Evolutionary conservation across 1,140 invertebrate genomes (phyloP), one percentile per base, ranked within the genome.

Genomic region (Microplitis demolitor): DNA sequence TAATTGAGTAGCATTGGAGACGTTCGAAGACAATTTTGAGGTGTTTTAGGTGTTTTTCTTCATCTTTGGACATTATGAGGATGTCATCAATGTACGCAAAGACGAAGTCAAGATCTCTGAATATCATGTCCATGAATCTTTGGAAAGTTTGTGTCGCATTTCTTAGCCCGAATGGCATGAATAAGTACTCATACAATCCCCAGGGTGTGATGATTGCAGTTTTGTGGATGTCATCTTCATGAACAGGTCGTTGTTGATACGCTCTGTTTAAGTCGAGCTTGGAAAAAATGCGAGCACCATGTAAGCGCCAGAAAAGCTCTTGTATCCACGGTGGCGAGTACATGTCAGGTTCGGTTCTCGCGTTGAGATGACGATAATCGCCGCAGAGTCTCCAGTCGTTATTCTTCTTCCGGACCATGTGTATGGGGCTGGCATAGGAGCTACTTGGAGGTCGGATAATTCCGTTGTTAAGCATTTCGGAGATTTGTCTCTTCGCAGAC

Each of bases 241-340:
- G 39, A 0, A 82, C 68, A 1, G 77, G 79, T 9, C 82, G 74
- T 51, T 82, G 87, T 75, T 83, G 84, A 73, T 87, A 90, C 0
- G 88, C 88, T 31, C 77, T 77, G 0, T 71, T 68, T 0, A 88
- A 53, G 77, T 90, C 88, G 1, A 90, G 51, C 0, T 77, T 78
- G 3, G 82, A 76, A 66, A 89, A 89, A 37, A 80, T 79, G 4
- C 56, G 78, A 8, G 77, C 68, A 0, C 81, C 83, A 4, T 14
- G n/a, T 24, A 56, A 8, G 5, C n/a, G n/a, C 4, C 4, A 24
- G 5, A 24, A 16, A 14, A 16, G 14, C 24, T 80, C 78, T 0
- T 76, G 64, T 24, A 78, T 70, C 16, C 71, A 69, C 3, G 80
- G 77, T 2, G 85, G 66, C 31, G 82, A 84, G 63, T 82, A 85